Base-by-base conservation (phyloP, 1,140 invertebrate species). In the Trinorchestia longiramus region DNA sequence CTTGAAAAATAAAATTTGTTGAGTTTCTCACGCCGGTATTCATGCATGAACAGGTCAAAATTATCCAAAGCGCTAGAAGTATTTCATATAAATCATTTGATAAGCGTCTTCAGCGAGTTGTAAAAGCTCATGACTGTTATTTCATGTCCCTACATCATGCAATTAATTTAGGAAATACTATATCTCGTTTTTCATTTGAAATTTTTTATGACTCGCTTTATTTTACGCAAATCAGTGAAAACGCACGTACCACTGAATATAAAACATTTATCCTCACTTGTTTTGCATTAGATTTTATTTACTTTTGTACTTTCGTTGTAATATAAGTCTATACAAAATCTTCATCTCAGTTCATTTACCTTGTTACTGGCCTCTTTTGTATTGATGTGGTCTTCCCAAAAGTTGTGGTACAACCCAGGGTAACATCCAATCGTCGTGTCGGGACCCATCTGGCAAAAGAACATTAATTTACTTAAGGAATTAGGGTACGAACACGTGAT, bases 341-440 rank as follows among this genome's bases (percentile, higher is more conserved):
- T 77, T 23, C 28, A 19, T 77, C 36, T 77, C 28, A 77, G 36
- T 77, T 77, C 62, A 28, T 77, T 95, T 0, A 96, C 96, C 62
- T 95, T 92, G 47, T 77, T 91, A 23, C 95, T 45, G 44, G 43
- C 41, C 43, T 96, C 96, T 23, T 43, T 40, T 43, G 95, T 53
- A 40, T 53, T 87, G 17, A 96, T 53, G 53, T 96, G 96, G 4
- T 96, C 96, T 57, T 95, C 11, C 96, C 96, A 96, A 94, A 96
- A 96, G 53, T 96, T 88, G 92, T 96, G 96, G 95, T 96, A 96
- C 41, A 96, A 95, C 17, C 96, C 96, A 17, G 96, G 95, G 44
- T 96, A 96, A 36, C 92, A 94, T 0, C 43, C 92, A 11, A 94
- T 40, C 44, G 92, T 45, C 44, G 47, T 45, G 43, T 47, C 44